Evolutionary conservation across 2,797 vertebrate genomes (phyloP), one percentile per base, ranked within the genome.

Genomic region (Phoxinus dragarum): DNA sequence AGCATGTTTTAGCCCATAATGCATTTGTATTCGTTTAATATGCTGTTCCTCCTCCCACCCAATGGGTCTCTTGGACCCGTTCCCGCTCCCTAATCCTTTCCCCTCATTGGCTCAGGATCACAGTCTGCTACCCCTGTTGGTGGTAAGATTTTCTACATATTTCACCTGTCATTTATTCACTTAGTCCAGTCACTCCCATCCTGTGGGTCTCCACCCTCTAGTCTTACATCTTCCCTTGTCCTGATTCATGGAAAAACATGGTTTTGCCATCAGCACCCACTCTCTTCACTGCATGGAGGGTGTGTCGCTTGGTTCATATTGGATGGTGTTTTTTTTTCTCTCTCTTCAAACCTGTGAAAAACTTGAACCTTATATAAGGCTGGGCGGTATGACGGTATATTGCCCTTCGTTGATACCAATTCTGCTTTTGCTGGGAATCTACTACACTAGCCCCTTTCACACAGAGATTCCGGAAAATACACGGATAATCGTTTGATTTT

Each of bases 71-170:
- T 87, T 92, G 95, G 94, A 94, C 94, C 95, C 68, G 90, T 64
- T 90, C 94, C 91, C 92, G 93, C 92, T 93, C 82, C 87, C 74
- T 87, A 95, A 95, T 94, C 94, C 94, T 95, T 94, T 95, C 94
- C 95, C 95, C 93, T 93, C 93, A 96, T 96, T 97, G 96, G 95
- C 95, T 97, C 97, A 99, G 98, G 98, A 98, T 98, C 97, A 96
- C 97, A 97, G 94, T 98, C 97, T 94, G 97, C 98, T 97, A 98
- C 96, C 95, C 95, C 97, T 92, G 95, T 96, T 90, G 97, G 97
- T 98, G 97, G 98, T 98, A 99, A 99, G 97, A 96, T 94, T 94
- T 94, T 94, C 92, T 92, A 81, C 92, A 94, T 96, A 95, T 94
- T 93, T 93, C 85, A 93, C 88, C 94, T 47, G 87, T 93, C 86